Evolutionary conservation across 2,888 invertebrate genomes (phyloP), one percentile per base, ranked within the genome.

Genomic region (Tinea pellionella): DNA sequence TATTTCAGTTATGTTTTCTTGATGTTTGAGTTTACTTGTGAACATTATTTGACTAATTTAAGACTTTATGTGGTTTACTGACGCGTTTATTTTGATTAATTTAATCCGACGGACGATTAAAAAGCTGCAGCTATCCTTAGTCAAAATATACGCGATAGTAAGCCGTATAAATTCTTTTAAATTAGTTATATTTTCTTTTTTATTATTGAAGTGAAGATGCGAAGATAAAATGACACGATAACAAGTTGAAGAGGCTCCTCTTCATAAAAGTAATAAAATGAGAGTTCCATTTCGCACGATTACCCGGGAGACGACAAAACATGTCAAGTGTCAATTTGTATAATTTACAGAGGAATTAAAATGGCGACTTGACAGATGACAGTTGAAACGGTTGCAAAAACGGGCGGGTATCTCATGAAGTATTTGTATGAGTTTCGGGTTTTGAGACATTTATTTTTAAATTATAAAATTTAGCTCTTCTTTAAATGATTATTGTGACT

Each of bases 291-390:
- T 80, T 77, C 67, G 76, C 75, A 70, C 74, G 77, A 82, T 80
- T 82, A 78, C 82, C 72, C 80, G 66, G 67, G 78, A 83, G 82
- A 81, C 77, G 80, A 83, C 82, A 80, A 80, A 85, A 79, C 77
- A 82, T 80, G 78, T 81, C 84, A 85, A 80, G 68, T 81, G 83
- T 82, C 83, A 84, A 81, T 81, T 84, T 78, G 69, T 76, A 70
- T 78, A 83, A 82, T 82, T 83, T 80, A 75, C 75, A 72, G 67
- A 69, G 65, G 71, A 80, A 80, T 83, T 84, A 83, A 83, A 82
- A 81, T 75, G 76, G 74, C 72, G 69, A 73, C 66, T 68, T 80
- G 82, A 84, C 82, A 80, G 80, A 75, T 79, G 82, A 79, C 80
- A 75, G 75, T 75, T 71, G 64, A 67, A 64, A 67, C 63, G 62